Evolutionary conservation across 2,888 invertebrate species (phyloP).

Genomic region (Horisme vitalbata): DNA sequence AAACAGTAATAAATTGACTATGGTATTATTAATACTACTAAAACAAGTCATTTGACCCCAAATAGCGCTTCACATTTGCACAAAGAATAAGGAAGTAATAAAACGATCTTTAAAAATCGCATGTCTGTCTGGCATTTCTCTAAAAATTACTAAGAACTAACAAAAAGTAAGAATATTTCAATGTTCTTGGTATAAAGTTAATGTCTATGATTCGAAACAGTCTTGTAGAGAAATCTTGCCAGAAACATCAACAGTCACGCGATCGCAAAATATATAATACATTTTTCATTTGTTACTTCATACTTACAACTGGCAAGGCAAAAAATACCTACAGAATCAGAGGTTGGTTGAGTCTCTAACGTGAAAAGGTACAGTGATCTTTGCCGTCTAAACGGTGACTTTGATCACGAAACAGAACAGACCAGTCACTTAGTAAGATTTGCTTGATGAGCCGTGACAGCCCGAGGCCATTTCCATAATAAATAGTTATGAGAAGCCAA

Average conservation of each 20-base stretch:
- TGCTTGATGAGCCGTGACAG: slow-evolving; percentile 53
- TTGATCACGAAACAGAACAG: slow-evolving; percentile 40
- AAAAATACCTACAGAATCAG: too few relatives aligned
- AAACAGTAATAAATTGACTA: slow-evolving; percentile 19
- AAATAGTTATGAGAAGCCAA: slow-evolving; percentile 52
- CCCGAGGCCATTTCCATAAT: slow-evolving; percentile 56
- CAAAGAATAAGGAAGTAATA: slow-evolving; percentile 32
- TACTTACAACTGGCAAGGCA: not conserved
- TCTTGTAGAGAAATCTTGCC: slow-evolving; percentile 65
- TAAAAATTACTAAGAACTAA: slow-evolving; percentile 49
- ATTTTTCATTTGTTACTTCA: slow-evolving; percentile 1
- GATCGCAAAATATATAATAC: slow-evolving; percentile 39
- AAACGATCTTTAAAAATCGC: slow-evolving; percentile 49
- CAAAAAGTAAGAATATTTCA: slow-evolving; percentile 56
- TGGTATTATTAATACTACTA: slow-evolving; percentile 21
- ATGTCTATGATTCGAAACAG: slow-evolving; percentile 68
- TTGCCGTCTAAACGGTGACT: slow-evolving; percentile 8
- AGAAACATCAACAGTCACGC: slow-evolving; percentile 68
- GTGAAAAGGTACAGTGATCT: slow-evolving; percentile 4
- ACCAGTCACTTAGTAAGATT: slow-evolving; percentile 45
- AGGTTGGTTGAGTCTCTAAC: too few relatives aligned
- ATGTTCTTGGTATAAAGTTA: slow-evolving; percentile 58
- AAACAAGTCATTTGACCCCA: slow-evolving; percentile 6
- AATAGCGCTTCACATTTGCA: slow-evolving; percentile 30
- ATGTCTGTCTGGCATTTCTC: slow-evolving; percentile 56